Evolutionary conservation across 1,140 invertebrate species (phyloP), one percentile per base, ranked within the genome.

Genomic region (Ips typographus): DNA sequence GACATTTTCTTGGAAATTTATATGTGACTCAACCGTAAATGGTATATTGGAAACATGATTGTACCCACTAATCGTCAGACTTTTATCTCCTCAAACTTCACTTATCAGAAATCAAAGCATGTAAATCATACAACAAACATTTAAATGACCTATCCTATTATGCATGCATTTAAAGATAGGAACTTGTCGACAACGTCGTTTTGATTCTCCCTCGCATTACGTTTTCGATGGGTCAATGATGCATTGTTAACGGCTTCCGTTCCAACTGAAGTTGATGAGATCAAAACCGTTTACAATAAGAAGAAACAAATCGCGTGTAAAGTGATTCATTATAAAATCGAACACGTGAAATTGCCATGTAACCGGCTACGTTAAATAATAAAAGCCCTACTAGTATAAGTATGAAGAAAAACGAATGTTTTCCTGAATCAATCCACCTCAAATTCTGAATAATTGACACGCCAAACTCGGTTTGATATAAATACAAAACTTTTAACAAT

Each of bases 401-500:
- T 52, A 63, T 38, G 7, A 49, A 63, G 53, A 63, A 52, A 52
- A 63, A 63, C 61, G 53, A 53, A 39, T 63, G 61, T 63, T 63
- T 63, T 63, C 42, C 40, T 1, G 42, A 22, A 36, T 52, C 44
- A 40, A 63, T 39, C 53, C 61, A 49, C 47, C 47, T 63, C 47
- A 38, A 52, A 52, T 39, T n/a, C 22, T 63, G 61, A 63, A 63
- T 63, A 63, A 63, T 63, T 63, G 61, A 63, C 44, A 63, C 47
- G 7, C 47, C 22, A 49, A 36, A 49, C 61, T 38, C 47, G 61
- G 40, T 52, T 63, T 52, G 47, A 8, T 63, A 44, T 61, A 52
- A 63, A 63, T 52, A 63, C 40, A 52, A 63, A 63, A 63, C 47
- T 52, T 63, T 63, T 43, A 51, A 63, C 61, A 63, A 63, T 52